A percentile compares a stretch with the other conserved stretches of the same genome.
Conservation (phyloP, 2,113 vertebrate genomes). For the Myotis davidii region DNA sequence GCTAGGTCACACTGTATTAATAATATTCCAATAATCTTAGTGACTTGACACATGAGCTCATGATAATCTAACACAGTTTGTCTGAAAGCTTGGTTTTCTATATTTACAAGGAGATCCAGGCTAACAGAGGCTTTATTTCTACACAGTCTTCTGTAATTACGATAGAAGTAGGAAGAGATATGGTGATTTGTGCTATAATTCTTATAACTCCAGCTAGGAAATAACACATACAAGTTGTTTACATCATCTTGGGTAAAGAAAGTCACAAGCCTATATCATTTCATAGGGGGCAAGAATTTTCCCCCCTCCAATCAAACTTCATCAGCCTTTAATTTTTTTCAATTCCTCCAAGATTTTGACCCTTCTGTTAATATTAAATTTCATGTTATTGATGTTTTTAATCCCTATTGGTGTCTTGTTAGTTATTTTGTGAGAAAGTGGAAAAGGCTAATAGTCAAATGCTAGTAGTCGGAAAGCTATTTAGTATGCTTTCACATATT, state of each 20-base stretch:
- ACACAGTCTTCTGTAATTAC: not conserved
- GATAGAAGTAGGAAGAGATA: not conserved
- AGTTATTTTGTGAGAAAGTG: not conserved
- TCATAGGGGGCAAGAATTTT: not conserved
- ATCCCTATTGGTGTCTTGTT: not conserved
- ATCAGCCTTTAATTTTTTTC: constrained; percentile 32
- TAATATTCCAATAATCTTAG: not conserved
- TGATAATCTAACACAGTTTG: not conserved
- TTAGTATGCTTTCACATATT: not conserved
- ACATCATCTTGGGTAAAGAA: not conserved
- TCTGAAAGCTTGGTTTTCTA: not conserved
- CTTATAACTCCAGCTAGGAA: not conserved
- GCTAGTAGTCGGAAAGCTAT: not conserved
- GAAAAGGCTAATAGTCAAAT: not conserved
- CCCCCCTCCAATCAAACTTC: not conserved
- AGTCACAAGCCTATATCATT: not conserved
- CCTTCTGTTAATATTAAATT: constrained; percentile 41
- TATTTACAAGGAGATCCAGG: not conserved
- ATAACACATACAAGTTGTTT: not conserved
- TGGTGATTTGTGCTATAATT: not conserved
- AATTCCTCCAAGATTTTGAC: constrained; percentile 23
- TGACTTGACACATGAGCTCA: not conserved
- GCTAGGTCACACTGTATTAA: not conserved
- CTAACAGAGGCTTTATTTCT: not conserved
- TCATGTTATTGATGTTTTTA: constrained; percentile 45